Percentiles rank a stretch among this genome's conserved stretches.
Evolutionary conservation across 2,797 vertebrate genomes (phyloP).

Genomic region (Sternarchorhynchus goeldii): DNA sequence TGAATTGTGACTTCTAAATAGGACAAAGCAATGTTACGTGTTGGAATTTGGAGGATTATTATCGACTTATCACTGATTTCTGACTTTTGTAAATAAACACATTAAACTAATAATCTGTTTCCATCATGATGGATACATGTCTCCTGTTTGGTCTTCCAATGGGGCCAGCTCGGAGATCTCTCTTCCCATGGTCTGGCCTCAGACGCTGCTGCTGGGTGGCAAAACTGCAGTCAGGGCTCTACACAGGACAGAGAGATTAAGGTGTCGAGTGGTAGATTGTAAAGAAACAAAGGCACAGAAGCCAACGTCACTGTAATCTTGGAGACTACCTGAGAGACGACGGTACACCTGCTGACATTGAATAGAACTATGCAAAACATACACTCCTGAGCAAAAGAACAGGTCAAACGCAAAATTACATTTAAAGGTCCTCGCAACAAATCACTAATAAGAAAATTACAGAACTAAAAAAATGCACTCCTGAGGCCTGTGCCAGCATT

Average conservation of each 20-base stretch:
- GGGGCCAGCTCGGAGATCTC: slow-evolving; percentile 75
- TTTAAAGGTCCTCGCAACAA: too few relatives aligned
- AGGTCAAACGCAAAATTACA: too few relatives aligned
- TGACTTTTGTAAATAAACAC: neutral
- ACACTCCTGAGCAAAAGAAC: too few relatives aligned
- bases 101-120: neutral
- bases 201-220: slow-evolving; percentile 79
- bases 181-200: slow-evolving; percentile 78
- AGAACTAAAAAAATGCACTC: too few relatives aligned
- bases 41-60: neutral
- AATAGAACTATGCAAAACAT: neutral
- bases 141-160: slow-evolving; percentile 76
- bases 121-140: slow-evolving; percentile 79
- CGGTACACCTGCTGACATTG: neutral
- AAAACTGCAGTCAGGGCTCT: slow-evolving; percentile 76
- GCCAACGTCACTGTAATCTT: too few relatives aligned
- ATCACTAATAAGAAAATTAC: too few relatives aligned
- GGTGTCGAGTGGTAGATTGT: neutral
- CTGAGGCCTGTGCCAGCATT: too few relatives aligned
- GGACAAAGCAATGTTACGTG: neutral
- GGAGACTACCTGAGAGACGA: too few relatives aligned
- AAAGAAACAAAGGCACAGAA: neutral
- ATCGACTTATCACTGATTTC: neutral
- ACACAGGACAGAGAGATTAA: slow-evolving; percentile 33
- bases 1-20: neutral